phyloP scores from a whole-genome alignment of 30 jellyfish, hydroid and myxozoan species.

The Aurelia sp. region DNA sequence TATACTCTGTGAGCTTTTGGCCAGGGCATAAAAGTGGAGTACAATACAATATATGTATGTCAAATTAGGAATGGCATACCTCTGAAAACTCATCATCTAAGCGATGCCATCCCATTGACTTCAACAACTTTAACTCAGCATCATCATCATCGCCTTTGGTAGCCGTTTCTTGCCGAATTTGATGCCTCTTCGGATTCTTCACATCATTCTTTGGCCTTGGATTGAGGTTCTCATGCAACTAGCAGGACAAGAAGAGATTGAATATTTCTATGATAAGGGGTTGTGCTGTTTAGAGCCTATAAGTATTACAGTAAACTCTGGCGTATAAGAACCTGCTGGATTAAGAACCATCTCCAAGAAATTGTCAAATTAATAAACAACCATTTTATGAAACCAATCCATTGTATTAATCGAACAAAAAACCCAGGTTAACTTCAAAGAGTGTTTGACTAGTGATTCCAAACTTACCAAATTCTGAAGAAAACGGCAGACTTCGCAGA shows the following conservation, averaged over 20 bases:
- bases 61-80: conserved; percentile 42
- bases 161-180: conserved; percentile 9
- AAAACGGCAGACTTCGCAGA: too few relatives aligned
- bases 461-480: too few relatives aligned
- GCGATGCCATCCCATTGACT: conserved; percentile 96
- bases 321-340: not conserved
- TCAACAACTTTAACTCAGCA: conserved; percentile 85
- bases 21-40: too few relatives aligned
- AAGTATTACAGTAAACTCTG: not conserved
- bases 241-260: not conserved
- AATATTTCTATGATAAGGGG: not conserved
- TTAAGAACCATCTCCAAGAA: too few relatives aligned
- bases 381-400: not conserved
- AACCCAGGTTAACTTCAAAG: too few relatives aligned
- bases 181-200: conserved; percentile 48
- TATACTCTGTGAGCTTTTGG: too few relatives aligned
- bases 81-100: conserved; percentile 50
- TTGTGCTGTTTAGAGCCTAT: not conserved
- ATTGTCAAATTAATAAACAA: too few relatives aligned
- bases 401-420: not conserved
- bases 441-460: too few relatives aligned
- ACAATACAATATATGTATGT: too few relatives aligned
- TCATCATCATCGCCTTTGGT: conserved; percentile 75
- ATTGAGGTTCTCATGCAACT: conserved; percentile 53
- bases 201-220: conserved; percentile 45